Evolutionary conservation across 2,888 invertebrate genomes (phyloP), one percentile per base, ranked within the genome.

Genomic region (Harmothoe impar): DNA sequence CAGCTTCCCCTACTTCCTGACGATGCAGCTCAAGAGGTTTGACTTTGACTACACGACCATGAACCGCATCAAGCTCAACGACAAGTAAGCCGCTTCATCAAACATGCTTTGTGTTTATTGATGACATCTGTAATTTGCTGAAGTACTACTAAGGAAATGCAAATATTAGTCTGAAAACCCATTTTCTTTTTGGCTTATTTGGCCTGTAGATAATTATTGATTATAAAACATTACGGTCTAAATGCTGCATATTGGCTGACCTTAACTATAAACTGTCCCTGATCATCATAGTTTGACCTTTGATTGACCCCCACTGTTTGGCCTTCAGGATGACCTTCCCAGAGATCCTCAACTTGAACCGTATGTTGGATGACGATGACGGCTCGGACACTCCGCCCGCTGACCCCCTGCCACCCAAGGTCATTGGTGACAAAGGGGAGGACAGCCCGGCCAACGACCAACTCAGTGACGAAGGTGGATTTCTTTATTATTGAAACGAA

Each of bases 21-120:
- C 98, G 0, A 96, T 98, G 93, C 98, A 98, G 95, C 96, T 98
- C 94, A 98, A 98, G 95, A 97, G 98, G 91, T 98, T 98, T 95
- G 98, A 98, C 96, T 98, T 98, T 95, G 98, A 98, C 96, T 98
- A 98, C 94, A 97, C 96, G 93, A 98, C 98, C 10, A 97, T 98
- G 96, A 97, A 98, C 95, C 96, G 98, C 92, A 98, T 98, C 92
- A 98, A 98, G 96, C 96, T 98, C 78, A 98, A 98, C 95, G 98
- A 98, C 96, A 94, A 94, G 95, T 95, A 91, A 77, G 77, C 29
- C 0, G n/a, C n/a, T n/a, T n/a, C n/a, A n/a, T n/a, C n/a, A n/a
- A n/a, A n/a, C n/a, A n/a, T n/a, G n/a, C n/a, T n/a, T n/a, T n/a
- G n/a, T n/a, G n/a, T n/a, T n/a, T n/a, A n/a, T n/a, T n/a, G n/a